These are phyloP conservation scores for Drosophila trapezifrons DNA, from an alignment of 1,140 invertebrate species.

Conservation along the genomic window DNA sequence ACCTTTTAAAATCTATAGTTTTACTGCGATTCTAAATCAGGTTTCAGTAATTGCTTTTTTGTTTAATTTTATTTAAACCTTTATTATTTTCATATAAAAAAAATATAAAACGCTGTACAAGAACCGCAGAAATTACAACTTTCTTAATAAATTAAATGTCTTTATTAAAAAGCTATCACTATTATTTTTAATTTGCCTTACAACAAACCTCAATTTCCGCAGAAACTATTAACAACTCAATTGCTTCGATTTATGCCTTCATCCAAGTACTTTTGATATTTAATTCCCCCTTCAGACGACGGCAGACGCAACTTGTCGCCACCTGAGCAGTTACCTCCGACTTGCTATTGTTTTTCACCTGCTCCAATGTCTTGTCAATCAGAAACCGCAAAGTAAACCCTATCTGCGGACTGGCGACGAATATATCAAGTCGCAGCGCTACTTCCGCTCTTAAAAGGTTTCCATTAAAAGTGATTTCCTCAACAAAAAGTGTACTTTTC, in stretches of 20 bases:
- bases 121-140: too few relatives aligned
- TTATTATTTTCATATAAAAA: too few relatives aligned
- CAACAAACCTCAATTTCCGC: not conserved
- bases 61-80: too few relatives aligned
- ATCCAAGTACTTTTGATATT: slow-evolving; percentile 4
- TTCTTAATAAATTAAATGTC: too few relatives aligned
- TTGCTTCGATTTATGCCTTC: not conserved
- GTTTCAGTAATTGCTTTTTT: too few relatives aligned
- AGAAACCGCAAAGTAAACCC: slow-evolving; percentile 57
- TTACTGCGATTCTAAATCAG: too few relatives aligned
- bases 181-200: too few relatives aligned
- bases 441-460: slow-evolving; percentile 59
- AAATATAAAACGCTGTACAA: too few relatives aligned
- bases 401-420: slow-evolving; percentile 4
- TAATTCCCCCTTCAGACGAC: not conserved
- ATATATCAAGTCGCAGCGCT: slow-evolving; percentile 34
- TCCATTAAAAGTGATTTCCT: slow-evolving; percentile 29
- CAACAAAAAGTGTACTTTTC: not conserved
- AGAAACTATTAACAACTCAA: not conserved
- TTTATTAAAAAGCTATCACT: too few relatives aligned
- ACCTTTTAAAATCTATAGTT: too few relatives aligned
- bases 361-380: slow-evolving; percentile 53
- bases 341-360: slow-evolving; percentile 56
- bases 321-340: slow-evolving; percentile 4
- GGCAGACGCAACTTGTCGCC: not conserved